phyloP scores from a whole-genome alignment of 1,140 invertebrate genomes.

The Mya arenaria region DNA sequence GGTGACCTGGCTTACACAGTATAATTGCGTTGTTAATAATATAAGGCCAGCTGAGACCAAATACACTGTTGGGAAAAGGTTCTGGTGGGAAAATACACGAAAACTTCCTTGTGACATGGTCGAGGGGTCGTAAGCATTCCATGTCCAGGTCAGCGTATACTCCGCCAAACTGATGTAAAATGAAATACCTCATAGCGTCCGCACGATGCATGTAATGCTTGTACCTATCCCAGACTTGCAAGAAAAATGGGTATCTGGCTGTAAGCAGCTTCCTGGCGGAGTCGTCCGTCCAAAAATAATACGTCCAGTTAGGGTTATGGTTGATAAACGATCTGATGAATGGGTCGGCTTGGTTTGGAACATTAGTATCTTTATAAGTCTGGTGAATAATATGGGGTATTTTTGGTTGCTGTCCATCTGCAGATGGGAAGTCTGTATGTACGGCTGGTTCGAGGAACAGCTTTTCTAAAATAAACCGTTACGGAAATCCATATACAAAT shows the following conservation, averaged over 20 bases:
- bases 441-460: constrained; percentile 16
- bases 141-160: constrained; percentile 74
- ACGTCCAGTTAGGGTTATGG: constrained; percentile 71
- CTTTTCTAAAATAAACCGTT: too few relatives aligned
- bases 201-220: constrained; percentile 59
- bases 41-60: too few relatives aligned
- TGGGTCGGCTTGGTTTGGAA: constrained; percentile 58
- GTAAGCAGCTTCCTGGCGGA: constrained; percentile 62
- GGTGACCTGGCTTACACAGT: too few relatives aligned
- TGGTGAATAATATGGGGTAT: constrained; percentile 76
- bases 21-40: too few relatives aligned
- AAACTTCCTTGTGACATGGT: constrained; percentile 59
- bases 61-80: too few relatives aligned
- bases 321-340: constrained; percentile 67
- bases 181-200: constrained; percentile 70
- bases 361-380: constrained; percentile 63
- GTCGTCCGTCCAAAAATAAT: constrained; percentile 75
- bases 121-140: constrained; percentile 65
- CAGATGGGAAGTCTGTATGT: constrained; percentile 42
- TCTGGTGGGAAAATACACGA: constrained; percentile 70
- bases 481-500: too few relatives aligned
- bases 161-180: too few relatives aligned
- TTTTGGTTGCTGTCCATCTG: constrained; percentile 14
- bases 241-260: constrained; percentile 62
- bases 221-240: constrained; percentile 67